Base-by-base conservation (phyloP, 1,140 invertebrate species). In the Aphelenchoides besseyi region DNA sequence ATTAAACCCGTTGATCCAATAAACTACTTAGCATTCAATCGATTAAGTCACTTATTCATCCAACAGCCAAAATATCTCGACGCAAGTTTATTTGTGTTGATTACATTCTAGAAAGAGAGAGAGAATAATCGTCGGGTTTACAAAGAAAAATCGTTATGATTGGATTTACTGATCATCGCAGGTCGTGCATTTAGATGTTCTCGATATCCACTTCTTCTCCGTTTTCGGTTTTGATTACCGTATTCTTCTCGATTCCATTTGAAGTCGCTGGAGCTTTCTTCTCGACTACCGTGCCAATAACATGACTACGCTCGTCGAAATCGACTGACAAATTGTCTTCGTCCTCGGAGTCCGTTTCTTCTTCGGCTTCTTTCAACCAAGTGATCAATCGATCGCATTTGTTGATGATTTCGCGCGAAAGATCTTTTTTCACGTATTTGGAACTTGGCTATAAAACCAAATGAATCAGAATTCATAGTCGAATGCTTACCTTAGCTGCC, bases 341-440 rank as follows among this genome's bases (percentile, higher is more conserved):
- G 12, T 73, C 72, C 9, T 82, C 75, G 3, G 85, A 85, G 26
- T 86, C 86, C 3, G 80, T 79, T 26, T 85, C 84, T 18, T 85
- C 84, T 54, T 84, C 82, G 68, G 96, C 95, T 86, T 98, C 92
- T 85, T 93, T 90, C 53, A 98, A 89, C 96, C 96, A 98, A 78
- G 91, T 93, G 8, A 98, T 89, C 86, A 99, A 96, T 41, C 93
- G 93, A 80, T 91, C 89, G 55, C 93, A 94, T 81, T 92, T 91
- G 48, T 90, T 89, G 75, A 94, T 92, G 85, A 99, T 95, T 81
- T 97, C 93, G 70, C 92, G 90, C 63, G 91, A 91, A 66, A 97
- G 85, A 81, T 96, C 92, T 82, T 93, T 94, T 3, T 90, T 88
- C 3, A 96, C 93, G 86, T 94, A 95, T 85, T 96, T 97, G 86